Conservation (phyloP, 1,140 invertebrate genomes). For the Drosophila chauvacae region DNA sequence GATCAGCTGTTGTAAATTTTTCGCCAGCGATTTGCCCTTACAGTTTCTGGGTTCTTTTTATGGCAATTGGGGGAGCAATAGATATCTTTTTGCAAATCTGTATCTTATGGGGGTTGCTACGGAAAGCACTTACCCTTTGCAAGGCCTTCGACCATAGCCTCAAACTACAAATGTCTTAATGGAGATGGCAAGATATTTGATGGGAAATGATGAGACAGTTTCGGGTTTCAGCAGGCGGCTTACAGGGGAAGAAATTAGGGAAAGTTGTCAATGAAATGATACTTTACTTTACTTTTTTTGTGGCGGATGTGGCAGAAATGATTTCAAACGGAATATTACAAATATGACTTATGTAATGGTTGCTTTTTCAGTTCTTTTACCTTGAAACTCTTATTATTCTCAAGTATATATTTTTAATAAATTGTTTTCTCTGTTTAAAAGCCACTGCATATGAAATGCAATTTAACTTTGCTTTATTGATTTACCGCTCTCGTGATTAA, state of each 20-base stretch:
- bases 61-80: slow-evolving; percentile 71
- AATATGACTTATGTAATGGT: neutral
- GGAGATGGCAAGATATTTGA: slow-evolving; percentile 23
- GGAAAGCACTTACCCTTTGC: slow-evolving; percentile 34
- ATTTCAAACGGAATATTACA: neutral
- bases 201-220: slow-evolving; percentile 37
- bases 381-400: neutral
- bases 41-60: slow-evolving; percentile 34
- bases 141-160: slow-evolving; percentile 16
- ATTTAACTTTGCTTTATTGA: slow-evolving; percentile 21
- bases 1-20: slow-evolving; percentile 76
- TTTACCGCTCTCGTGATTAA: slow-evolving; percentile 29
- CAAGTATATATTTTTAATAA: neutral
- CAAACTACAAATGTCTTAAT: slow-evolving; percentile 43
- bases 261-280: neutral
- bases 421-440: neutral
- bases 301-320: neutral
- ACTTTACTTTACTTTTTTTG: neutral
- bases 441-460: slow-evolving; percentile 7
- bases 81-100: slow-evolving; percentile 65
- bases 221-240: slow-evolving; percentile 2
- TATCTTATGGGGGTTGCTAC: slow-evolving; percentile 58
- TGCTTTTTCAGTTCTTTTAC: too few relatives aligned
- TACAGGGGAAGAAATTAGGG: slow-evolving; percentile 1
- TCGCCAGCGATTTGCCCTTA: slow-evolving; percentile 2